phyloP scores from a whole-genome alignment of 2,113 vertebrate species.

The Syngnathus scovelli region DNA sequence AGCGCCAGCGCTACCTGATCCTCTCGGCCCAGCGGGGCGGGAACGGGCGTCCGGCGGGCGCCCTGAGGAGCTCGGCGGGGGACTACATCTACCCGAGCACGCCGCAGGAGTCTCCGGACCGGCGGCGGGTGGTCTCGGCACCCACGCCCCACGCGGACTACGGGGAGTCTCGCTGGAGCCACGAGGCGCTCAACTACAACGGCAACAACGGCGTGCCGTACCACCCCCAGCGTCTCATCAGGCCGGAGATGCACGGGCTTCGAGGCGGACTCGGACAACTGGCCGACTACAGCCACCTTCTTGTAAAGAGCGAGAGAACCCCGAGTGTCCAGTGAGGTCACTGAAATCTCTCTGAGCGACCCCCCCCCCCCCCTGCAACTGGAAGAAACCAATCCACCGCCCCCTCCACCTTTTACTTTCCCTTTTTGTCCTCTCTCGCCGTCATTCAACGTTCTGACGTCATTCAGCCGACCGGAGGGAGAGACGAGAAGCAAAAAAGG shows the following conservation, averaged over 20 bases:
- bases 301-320: conserved; percentile 81
- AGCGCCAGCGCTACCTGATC: conserved; percentile 72
- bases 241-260: conserved; percentile 62
- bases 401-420: conserved; percentile 40
- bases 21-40: conserved; percentile 63
- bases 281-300: conserved; percentile 80
- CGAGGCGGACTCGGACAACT: conserved; percentile 65
- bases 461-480: conserved; percentile 55
- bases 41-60: conserved; percentile 52
- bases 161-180: conserved; percentile 77
- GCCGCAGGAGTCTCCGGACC: conserved; percentile 81
- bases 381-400: conserved; percentile 53
- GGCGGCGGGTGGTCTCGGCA: conserved; percentile 84
- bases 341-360: conserved; percentile 22
- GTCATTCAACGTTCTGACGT: conserved; percentile 61
- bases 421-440: conserved; percentile 60
- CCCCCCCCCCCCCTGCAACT: conserved; percentile 50
- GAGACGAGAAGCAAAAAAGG: conserved; percentile 42
- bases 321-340: conserved; percentile 74
- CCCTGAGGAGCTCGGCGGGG: conserved; percentile 72
- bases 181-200: conserved; percentile 80
- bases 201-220: conserved; percentile 73
- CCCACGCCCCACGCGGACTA: conserved; percentile 78
- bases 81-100: conserved; percentile 79
- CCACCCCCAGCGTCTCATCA: conserved; percentile 62